These are phyloP conservation scores for Lophius piscatorius DNA, from an alignment of 2,113 vertebrate species.

Conservation along the genomic window DNA sequence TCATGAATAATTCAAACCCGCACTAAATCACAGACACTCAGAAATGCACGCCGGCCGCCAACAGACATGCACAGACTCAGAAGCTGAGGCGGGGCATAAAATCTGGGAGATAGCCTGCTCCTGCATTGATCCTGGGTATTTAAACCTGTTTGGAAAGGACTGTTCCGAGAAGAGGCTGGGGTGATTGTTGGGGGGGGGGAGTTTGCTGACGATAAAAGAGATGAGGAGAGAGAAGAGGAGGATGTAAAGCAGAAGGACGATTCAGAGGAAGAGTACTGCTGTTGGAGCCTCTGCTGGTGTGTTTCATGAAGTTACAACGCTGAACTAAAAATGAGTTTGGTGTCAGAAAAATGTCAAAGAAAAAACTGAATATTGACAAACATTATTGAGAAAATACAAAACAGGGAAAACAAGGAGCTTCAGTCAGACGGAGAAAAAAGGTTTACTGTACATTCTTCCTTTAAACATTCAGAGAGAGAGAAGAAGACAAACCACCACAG, in stretches of 20 bases:
- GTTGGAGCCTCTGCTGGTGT: neutral
- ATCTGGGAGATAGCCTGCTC: constrained; percentile 13
- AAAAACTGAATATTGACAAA: constrained; percentile 26
- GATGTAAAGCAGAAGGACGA: constrained; percentile 3
- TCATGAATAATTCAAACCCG: constrained; percentile 70
- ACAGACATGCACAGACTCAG: constrained; percentile 27
- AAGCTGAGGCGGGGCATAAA: neutral
- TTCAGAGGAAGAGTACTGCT: neutral
- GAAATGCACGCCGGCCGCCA: constrained; percentile 31
- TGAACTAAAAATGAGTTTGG: constrained; percentile 18
- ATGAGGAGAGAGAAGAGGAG: neutral
- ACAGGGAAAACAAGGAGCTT: constrained; percentile 29
- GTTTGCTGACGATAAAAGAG: constrained; percentile 2
- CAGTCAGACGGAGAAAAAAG: constrained; percentile 18
- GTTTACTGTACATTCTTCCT: constrained; percentile 26
- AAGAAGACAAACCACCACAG: constrained; percentile 37
- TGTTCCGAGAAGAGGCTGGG: constrained; percentile 24
- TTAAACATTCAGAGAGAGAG: constrained; percentile 43
- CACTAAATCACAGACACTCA: constrained; percentile 43
- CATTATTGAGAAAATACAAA: constrained; percentile 19
- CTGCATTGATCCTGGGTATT: constrained; percentile 50
- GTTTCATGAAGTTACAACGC: neutral
- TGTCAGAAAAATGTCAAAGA: constrained; percentile 15
- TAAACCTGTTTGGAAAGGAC: constrained; percentile 45
- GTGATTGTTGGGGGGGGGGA: constrained; percentile 24